Percentiles rank a stretch among this genome's conserved stretches.
Evolutionary conservation across 2,113 vertebrate genomes (phyloP).

Genomic region (Bettongia penicillata): DNA sequence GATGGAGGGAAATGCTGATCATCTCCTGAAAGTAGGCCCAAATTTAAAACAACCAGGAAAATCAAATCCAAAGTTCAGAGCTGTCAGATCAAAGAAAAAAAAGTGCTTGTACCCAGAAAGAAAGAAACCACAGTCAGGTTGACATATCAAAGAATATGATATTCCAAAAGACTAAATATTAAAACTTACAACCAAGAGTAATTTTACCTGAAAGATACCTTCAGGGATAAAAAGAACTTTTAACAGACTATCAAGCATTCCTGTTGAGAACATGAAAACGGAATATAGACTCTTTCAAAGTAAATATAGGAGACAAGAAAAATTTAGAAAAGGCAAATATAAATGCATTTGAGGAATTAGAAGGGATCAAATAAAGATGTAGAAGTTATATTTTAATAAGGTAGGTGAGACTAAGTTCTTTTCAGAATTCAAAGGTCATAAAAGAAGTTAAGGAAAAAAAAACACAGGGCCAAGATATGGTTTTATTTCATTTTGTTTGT

Average conservation of each 20-base stretch:
- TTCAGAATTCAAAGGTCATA: not conserved
- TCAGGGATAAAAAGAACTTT: not conserved
- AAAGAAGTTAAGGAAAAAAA: not conserved
- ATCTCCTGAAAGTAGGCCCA: not conserved
- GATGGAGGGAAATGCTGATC: not conserved
- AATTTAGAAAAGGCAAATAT: not conserved
- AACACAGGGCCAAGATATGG: not conserved
- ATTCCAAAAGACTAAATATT: not conserved
- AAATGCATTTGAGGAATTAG: not conserved
- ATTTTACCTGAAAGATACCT: not conserved
- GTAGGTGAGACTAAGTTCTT: not conserved
- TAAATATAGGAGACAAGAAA: not conserved
- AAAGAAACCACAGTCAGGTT: not conserved
- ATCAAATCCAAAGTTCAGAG: not conserved
- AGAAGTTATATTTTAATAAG: not conserved
- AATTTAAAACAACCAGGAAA: not conserved
- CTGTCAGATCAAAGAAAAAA: not conserved
- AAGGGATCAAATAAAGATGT: not conserved
- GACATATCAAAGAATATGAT: not conserved
- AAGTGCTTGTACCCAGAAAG: not conserved
- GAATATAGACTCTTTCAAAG: not conserved
- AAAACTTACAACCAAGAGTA: not conserved
- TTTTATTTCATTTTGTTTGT: not conserved
- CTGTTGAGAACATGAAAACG: not conserved
- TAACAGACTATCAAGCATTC: not conserved